These are phyloP conservation scores for Muraenolepis orangiensis DNA, from an alignment of 2,797 vertebrate genomes.

Conservation along the genomic window DNA sequence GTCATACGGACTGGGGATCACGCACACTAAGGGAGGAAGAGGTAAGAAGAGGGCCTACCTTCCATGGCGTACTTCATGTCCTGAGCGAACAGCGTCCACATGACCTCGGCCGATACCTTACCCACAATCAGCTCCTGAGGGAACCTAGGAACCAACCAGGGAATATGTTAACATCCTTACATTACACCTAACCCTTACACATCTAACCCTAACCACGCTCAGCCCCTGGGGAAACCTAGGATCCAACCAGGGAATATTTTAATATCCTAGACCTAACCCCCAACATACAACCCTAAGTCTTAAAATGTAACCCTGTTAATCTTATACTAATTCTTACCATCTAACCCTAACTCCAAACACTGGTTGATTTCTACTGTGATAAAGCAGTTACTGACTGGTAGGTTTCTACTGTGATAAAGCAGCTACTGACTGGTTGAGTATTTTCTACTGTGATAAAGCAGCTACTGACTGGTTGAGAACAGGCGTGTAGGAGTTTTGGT, in stretches of 20 bases:
- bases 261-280: too few relatives aligned
- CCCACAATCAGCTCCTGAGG: constrained; percentile 95
- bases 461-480: constrained; percentile 94
- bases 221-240: neutral
- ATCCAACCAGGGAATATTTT: too few relatives aligned
- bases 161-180: neutral
- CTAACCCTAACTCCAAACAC: too few relatives aligned
- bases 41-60: constrained; percentile 70
- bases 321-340: too few relatives aligned
- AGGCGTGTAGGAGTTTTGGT: constrained; percentile 93
- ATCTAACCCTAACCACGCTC: neutral
- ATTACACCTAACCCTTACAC: neutral
- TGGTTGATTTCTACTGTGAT: too few relatives aligned
- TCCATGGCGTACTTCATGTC: constrained; percentile 99
- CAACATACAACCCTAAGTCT: too few relatives aligned
- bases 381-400: too few relatives aligned
- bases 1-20: neutral
- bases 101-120: constrained; percentile 95
- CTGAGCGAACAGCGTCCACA: constrained; percentile 96
- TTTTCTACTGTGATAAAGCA: constrained; percentile 27
- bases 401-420: constrained; percentile 27
- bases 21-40: neutral
- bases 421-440: neutral
- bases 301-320: too few relatives aligned
- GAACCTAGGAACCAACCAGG: constrained; percentile 73